phyloP scores from a whole-genome alignment of 2,888 invertebrate genomes.

The Drosophila mimetica region DNA sequence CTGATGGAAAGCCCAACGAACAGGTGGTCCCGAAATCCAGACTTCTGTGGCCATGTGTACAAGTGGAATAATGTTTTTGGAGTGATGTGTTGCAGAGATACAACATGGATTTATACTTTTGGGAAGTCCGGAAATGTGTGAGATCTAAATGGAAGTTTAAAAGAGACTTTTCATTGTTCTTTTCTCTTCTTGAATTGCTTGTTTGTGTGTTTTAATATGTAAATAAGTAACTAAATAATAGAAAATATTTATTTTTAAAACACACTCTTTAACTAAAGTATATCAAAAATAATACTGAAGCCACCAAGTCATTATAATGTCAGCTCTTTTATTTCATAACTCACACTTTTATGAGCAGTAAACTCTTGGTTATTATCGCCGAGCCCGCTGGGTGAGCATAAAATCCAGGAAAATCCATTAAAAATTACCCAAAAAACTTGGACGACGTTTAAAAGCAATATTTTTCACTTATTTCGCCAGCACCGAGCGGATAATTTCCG shows the following conservation, averaged over 20 bases:
- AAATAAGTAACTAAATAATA: neutral
- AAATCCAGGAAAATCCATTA: constrained; percentile 15
- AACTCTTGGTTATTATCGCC: neutral
- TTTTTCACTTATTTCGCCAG: constrained; percentile 41
- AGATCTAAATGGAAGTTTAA: neutral
- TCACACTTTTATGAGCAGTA: neutral
- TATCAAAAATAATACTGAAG: too few species aligned
- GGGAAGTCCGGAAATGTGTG: neutral
- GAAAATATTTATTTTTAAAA: neutral
- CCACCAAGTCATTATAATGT: neutral
- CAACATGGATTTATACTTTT: neutral
- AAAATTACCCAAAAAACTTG: constrained; percentile 16
- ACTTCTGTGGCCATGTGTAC: neutral
- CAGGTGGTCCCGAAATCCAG: constrained; percentile 12
- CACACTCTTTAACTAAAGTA: neutral
- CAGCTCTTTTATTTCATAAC: neutral
- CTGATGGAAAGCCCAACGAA: constrained; percentile 1
- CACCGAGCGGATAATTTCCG: constrained; percentile 61
- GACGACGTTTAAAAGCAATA: constrained; percentile 19
- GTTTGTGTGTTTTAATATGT: neutral
- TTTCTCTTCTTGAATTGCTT: neutral
- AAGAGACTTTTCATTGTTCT: neutral
- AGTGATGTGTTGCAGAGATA: neutral
- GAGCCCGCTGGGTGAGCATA: neutral
- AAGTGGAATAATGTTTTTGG: neutral